These are phyloP conservation scores for Antheraea yamamai DNA, from an alignment of 2,888 invertebrate genomes.

Conservation along the genomic window DNA sequence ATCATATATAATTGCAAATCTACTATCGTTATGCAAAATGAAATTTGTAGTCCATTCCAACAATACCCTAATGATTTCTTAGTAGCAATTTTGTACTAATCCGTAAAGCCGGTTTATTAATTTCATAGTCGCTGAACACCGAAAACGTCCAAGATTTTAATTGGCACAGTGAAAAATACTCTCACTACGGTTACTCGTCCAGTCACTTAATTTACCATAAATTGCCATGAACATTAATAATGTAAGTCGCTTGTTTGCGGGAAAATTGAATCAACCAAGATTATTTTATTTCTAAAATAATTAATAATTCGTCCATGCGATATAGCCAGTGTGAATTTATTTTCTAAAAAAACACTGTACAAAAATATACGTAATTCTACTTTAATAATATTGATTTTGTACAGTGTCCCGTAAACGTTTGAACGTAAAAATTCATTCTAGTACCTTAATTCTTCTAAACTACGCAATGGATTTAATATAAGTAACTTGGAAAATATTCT, in stretches of 20 bases:
- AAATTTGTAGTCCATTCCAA: neutral
- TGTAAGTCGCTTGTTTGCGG: conserved; percentile 39
- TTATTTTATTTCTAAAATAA: neutral
- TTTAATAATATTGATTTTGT: too few species aligned
- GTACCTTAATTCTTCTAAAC: too few species aligned
- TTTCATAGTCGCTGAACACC: conserved; percentile 62
- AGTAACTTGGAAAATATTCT: too few species aligned
- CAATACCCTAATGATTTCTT: conserved; percentile 11
- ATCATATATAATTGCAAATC: neutral
- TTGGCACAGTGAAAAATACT: conserved; percentile 76
- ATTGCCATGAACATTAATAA: conserved; percentile 52
- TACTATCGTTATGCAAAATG: neutral
- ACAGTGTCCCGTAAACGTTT: too few species aligned
- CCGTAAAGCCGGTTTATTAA: conserved; percentile 55
- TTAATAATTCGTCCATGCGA: neutral
- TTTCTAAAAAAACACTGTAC: neutral
- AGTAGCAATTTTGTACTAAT: conserved; percentile 32
- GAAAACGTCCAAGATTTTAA: conserved; percentile 66
- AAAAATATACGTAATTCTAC: too few species aligned
- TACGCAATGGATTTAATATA: too few species aligned
- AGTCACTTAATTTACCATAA: conserved; percentile 59
- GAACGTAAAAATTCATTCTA: too few species aligned
- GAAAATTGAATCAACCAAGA: conserved; percentile 42
- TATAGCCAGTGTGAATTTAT: neutral
- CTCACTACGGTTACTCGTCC: conserved; percentile 64